phyloP scores from a whole-genome alignment of 2,797 vertebrate species.

The Rhinoraja longicauda region DNA sequence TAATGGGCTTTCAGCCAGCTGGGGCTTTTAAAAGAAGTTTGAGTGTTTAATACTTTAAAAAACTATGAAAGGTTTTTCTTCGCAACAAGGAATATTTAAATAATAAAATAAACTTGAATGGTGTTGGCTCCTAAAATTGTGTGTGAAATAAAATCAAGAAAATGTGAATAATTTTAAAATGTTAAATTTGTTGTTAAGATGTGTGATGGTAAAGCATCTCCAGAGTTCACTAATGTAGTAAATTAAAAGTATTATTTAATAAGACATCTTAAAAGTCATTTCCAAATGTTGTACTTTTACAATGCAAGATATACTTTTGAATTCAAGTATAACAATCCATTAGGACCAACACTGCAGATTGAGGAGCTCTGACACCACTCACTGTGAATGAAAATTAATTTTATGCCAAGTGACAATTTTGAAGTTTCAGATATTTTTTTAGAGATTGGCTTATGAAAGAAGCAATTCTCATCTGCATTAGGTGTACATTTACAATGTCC shows the following conservation, averaged over 20 bases:
- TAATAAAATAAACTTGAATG: conserved; percentile 10
- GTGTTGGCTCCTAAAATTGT: not conserved
- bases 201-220: not conserved
- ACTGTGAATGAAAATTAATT: not conserved
- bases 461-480: not conserved
- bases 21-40: conserved; percentile 42
- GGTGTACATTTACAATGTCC: not conserved
- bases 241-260: not conserved
- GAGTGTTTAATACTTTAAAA: not conserved
- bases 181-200: not conserved
- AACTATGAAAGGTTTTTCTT: not conserved
- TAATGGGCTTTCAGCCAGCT: conserved; percentile 78
- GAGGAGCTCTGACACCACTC: too few relatives aligned
- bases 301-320: not conserved
- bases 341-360: not conserved
- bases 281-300: not conserved
- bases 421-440: not conserved
- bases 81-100: not conserved
- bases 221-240: not conserved
- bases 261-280: not conserved
- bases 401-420: not conserved
- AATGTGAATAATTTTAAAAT: not conserved
- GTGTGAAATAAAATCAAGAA: not conserved
- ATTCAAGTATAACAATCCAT: not conserved
- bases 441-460: not conserved